These are phyloP conservation scores for Notospermus geniculatus DNA, from an alignment of 1,140 invertebrate species.

Conservation along the genomic window DNA sequence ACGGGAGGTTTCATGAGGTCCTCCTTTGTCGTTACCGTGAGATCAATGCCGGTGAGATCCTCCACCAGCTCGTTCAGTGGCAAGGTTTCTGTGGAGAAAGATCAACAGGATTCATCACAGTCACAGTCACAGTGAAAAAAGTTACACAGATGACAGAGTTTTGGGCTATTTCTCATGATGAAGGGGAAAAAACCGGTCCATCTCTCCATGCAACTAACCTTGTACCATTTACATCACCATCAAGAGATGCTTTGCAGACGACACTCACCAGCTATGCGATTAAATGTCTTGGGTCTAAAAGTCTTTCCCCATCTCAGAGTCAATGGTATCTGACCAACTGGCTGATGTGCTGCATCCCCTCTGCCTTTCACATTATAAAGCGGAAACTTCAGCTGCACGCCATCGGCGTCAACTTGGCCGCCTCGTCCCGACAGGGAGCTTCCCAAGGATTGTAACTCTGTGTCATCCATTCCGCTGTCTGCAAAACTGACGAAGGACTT, in stretches of 20 bases:
- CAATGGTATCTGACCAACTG: constrained; percentile 41
- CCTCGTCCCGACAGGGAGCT: constrained; percentile 19
- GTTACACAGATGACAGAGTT: too few relatives aligned
- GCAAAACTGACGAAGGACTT: constrained; percentile 23
- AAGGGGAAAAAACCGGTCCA: too few relatives aligned
- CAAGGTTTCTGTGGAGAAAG: constrained; percentile 37
- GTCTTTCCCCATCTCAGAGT: constrained; percentile 42
- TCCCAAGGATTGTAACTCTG: constrained; percentile 29
- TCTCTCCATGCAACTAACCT: neutral
- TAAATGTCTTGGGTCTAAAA: constrained; percentile 30
- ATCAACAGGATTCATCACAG: too few relatives aligned
- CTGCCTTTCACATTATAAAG: constrained; percentile 37
- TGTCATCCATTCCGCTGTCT: constrained; percentile 20
- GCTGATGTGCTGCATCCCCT: constrained; percentile 30
- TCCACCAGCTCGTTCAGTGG: constrained; percentile 42
- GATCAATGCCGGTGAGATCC: constrained; percentile 50
- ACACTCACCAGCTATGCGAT: constrained; percentile 39
- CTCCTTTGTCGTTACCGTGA: constrained; percentile 39
- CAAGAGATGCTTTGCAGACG: too few relatives aligned
- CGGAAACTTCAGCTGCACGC: constrained; percentile 38
- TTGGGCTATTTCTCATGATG: too few relatives aligned
- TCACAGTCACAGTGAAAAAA: too few relatives aligned
- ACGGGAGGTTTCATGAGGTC: constrained; percentile 33
- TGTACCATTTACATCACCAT: too few relatives aligned
- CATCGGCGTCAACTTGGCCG: constrained; percentile 22